Base-by-base conservation (phyloP, 2,888 invertebrate species). In the Aquatica leii region DNA sequence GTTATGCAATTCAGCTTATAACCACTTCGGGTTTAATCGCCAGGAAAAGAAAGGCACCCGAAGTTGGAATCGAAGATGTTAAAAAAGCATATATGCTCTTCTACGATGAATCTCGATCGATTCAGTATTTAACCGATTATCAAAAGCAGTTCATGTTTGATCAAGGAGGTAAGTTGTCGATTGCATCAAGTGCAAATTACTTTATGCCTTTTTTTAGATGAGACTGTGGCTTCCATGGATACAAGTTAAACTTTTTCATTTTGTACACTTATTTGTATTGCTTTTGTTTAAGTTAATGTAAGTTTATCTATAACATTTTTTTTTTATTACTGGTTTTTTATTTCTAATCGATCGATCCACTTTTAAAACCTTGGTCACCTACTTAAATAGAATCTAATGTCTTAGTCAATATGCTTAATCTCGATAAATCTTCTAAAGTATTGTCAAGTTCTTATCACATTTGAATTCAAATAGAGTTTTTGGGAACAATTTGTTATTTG, bases 1-100 rank as follows among this genome's bases (percentile, higher is more conserved):
- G 99, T 62, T 99, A 99, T 82, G 94, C 97, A 24, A 98, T 99
- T 80, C 99, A 99, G 78, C 87, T 99, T 31, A 98, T 99, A 73
- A 97, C 97, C 31, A 94, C 97, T 0, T 93, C 98, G 0, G 93
- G 93, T 70, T 88, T 99, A n/a, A 94, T 98, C n/a, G 90, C 95
- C 57, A 87, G 91, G 49, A 90, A 95, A 72, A 87, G 97, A 71
- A 97, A 97, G 83, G 93, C 93, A 0, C 87, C 88, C 2, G 92
- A 94, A 84, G 93, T 94, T 2, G 80, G 78, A 35, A 92, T 95
- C 69, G 95, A 95, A 51, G 98, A 99, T 77, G 92, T 99, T 0
- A 97, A 95, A 82, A 90, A 95, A 69, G 98, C 97, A 0, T 99
- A 98, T 81, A 92, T 93, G 0, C 80, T 99, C 58, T 99, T 99